Evolutionary conservation across 2,797 vertebrate species (phyloP).

Genomic region (Sebastes oblongus): DNA sequence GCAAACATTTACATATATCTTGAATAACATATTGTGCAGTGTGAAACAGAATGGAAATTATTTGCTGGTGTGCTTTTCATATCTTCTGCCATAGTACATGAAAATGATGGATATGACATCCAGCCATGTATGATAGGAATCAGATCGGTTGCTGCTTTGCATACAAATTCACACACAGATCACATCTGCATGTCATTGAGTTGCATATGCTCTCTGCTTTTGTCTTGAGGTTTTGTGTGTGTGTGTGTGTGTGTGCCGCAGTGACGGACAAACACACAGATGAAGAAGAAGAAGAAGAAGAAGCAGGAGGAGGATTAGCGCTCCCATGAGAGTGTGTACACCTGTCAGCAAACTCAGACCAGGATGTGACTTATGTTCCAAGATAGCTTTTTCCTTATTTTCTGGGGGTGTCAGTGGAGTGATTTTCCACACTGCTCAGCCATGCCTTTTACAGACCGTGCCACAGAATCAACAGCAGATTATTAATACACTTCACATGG

Average conservation of each 20-base stretch:
- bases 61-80: conserved; percentile 53
- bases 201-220: conserved; percentile 56
- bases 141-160: conserved; percentile 66
- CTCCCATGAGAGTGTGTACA: conserved; percentile 62
- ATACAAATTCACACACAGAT: conserved; percentile 67
- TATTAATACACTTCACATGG: conserved; percentile 64
- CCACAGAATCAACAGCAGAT: conserved; percentile 58
- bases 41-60: conserved; percentile 37
- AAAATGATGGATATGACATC: conserved; percentile 73
- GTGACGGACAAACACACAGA: conserved; percentile 61
- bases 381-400: conserved; percentile 56
- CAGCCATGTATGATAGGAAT: conserved; percentile 59
- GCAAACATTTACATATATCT: conserved; percentile 58
- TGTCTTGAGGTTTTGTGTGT: conserved; percentile 28
- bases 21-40: conserved; percentile 43
- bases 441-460: conserved; percentile 45
- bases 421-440: conserved; percentile 57
- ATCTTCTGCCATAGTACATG: conserved; percentile 52
- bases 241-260: conserved; percentile 3
- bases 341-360: conserved; percentile 71
- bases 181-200: conserved; percentile 70
- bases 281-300: too few relatives aligned
- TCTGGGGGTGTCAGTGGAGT: conserved; percentile 53
- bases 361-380: conserved; percentile 66
- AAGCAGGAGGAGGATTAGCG: conserved; percentile 54